Evolutionary conservation across 2,888 invertebrate genomes (phyloP).

Genomic region (Sceliomorpha sp.): DNA sequence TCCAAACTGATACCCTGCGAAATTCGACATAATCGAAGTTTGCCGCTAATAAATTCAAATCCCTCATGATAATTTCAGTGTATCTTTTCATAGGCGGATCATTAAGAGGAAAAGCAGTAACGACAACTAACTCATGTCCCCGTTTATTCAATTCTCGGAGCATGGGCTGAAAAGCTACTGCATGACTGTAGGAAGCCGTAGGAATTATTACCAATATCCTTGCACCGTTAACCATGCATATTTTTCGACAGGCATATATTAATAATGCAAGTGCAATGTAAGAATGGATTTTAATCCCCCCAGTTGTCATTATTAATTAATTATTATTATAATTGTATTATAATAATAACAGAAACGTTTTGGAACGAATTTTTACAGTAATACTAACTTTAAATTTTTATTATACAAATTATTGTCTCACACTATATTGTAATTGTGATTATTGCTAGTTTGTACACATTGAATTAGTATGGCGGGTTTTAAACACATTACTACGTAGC

Average conservation of each 20-base stretch:
- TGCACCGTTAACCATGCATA: constrained; percentile 52
- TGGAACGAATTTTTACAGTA: too few species aligned
- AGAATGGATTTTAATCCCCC: too few species aligned
- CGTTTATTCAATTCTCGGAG: constrained; percentile 77
- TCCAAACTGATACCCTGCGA: not conserved
- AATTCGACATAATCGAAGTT: fast-evolving
- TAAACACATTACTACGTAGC: too few species aligned
- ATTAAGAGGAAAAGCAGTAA: constrained; percentile 80
- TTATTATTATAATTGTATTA: too few species aligned
- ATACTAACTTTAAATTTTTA: too few species aligned
- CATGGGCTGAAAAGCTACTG: constrained; percentile 78
- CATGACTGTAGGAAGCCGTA: constrained; percentile 81
- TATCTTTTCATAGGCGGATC: constrained; percentile 73
- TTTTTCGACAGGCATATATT: not conserved
- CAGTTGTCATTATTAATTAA: too few species aligned
- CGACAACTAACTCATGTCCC: constrained; percentile 80
- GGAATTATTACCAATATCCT: constrained; percentile 79
- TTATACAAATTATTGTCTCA: too few species aligned
- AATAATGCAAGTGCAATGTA: not conserved
- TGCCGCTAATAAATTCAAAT: constrained; percentile 46
- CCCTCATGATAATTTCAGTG: constrained; percentile 76
- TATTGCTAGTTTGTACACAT: too few species aligned
- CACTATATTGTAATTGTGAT: too few species aligned
- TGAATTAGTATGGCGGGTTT: too few species aligned
- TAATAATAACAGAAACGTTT: too few species aligned